phyloP scores from a whole-genome alignment of 2,797 vertebrate genomes.

The Coluber constrictor region DNA sequence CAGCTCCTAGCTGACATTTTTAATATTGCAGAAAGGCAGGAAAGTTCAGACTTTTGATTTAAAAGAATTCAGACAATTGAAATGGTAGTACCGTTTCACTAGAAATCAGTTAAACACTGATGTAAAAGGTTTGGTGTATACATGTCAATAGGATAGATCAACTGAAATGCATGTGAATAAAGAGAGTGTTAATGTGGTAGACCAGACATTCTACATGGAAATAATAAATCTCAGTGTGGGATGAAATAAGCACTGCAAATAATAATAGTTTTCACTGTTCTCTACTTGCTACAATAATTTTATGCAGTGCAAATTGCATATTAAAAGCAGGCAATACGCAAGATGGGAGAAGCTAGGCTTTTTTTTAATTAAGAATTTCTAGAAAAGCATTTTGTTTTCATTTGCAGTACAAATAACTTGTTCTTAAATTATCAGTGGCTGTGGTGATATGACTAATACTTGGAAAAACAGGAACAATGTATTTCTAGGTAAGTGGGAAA shows the following conservation, averaged over 20 bases:
- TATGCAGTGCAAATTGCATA: not conserved
- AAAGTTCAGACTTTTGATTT: not conserved
- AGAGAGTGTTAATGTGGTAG: not conserved
- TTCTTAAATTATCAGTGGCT: not conserved
- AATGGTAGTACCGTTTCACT: not conserved
- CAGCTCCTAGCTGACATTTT: not conserved
- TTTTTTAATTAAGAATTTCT: not conserved
- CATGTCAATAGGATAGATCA: not conserved
- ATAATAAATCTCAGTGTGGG: not conserved
- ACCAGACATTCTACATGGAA: not conserved
- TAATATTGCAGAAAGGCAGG: not conserved
- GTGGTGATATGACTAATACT: not conserved
- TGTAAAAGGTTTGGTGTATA: not conserved
- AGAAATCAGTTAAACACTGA: not conserved
- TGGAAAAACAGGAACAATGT: not conserved
- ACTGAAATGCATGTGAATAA: not conserved
- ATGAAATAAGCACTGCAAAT: not conserved
- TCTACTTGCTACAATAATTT: not conserved
- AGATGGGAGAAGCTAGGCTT: not conserved
- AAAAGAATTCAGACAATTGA: not conserved
- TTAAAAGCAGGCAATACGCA: not conserved
- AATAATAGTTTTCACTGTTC: not conserved
- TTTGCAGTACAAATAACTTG: not conserved
- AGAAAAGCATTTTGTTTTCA: not conserved
- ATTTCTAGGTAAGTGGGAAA: not conserved